Conservation (phyloP, 2,888 invertebrate species). For the Dasypolia templi region DNA sequence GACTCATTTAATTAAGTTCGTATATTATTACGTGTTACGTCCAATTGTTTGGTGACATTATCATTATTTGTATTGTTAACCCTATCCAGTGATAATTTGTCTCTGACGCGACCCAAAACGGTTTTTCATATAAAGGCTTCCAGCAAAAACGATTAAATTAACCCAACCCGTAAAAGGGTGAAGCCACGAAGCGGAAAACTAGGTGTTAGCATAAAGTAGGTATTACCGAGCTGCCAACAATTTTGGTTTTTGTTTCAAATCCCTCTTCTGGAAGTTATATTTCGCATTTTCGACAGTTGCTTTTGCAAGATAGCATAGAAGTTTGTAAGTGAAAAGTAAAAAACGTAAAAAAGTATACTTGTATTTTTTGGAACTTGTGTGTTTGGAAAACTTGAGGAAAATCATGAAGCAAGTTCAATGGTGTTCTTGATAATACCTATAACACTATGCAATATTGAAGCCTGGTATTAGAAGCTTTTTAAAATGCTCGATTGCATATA, state of each 20-base stretch:
- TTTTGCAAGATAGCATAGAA: constrained; percentile 23
- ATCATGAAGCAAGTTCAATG: neutral
- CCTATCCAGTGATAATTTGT: constrained; percentile 39
- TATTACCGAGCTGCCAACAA: constrained; percentile 33
- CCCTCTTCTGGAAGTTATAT: constrained; percentile 31
- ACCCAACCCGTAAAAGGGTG: constrained; percentile 62
- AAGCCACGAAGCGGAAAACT: constrained; percentile 63
- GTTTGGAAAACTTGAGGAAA: neutral
- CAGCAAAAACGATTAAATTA: constrained; percentile 57
- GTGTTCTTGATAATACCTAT: neutral
- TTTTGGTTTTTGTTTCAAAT: constrained; percentile 56
- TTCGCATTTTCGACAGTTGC: constrained; percentile 25
- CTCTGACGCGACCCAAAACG: constrained; percentile 33
- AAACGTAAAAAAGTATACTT: neutral
- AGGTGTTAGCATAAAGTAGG: constrained; percentile 54
- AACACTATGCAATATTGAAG: neutral
- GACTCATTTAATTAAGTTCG: neutral
- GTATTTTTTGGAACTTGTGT: too few species aligned
- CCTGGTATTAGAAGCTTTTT: neutral
- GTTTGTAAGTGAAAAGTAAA: neutral
- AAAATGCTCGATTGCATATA: neutral
- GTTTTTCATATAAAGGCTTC: constrained; percentile 38
- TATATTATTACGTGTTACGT: constrained; percentile 17
- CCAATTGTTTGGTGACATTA: constrained; percentile 19
- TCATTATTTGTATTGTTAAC: constrained; percentile 34